These are phyloP conservation scores for Argyra leucocephala DNA, from an alignment of 2,888 invertebrate genomes.

Conservation along the genomic window DNA sequence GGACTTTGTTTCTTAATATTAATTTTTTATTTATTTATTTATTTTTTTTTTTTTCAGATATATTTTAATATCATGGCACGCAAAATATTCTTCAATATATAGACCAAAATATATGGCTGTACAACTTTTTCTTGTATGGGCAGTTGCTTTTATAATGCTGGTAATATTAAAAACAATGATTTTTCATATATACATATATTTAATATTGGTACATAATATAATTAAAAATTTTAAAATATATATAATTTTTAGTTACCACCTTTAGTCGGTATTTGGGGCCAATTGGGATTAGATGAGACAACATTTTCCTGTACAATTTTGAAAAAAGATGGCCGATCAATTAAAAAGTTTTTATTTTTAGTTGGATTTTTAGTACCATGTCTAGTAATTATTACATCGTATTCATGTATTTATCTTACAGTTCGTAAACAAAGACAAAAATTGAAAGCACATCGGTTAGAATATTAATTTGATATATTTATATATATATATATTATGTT, in stretches of 20 bases:
- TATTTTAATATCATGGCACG: slow-evolving; percentile 72
- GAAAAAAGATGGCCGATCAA: slow-evolving; percentile 64
- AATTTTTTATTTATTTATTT: too few species aligned
- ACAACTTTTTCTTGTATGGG: slow-evolving; percentile 73
- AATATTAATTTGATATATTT: slow-evolving; percentile 28
- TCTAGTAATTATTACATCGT: slow-evolving; percentile 72
- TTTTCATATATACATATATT: too few species aligned
- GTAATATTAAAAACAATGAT: slow-evolving; percentile 34
- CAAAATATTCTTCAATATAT: slow-evolving; percentile 69
- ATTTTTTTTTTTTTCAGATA: slow-evolving; percentile 58
- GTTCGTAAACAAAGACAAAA: slow-evolving; percentile 65
- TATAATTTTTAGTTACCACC: slow-evolving; percentile 58
- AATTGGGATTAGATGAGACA: slow-evolving; percentile 63
- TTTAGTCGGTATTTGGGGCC: slow-evolving; percentile 73
- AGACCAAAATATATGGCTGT: slow-evolving; percentile 60
- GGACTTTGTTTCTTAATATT: too few species aligned
- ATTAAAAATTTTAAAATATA: neutral
- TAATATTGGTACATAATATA: neutral
- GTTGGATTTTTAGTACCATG: slow-evolving; percentile 78
- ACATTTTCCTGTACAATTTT: slow-evolving; percentile 87
- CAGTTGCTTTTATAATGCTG: slow-evolving; percentile 63
- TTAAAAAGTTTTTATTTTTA: slow-evolving; percentile 74
- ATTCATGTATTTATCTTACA: slow-evolving; percentile 75
- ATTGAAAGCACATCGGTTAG: slow-evolving; percentile 61
- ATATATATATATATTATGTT: neutral